Evolutionary conservation across 2,113 vertebrate genomes (phyloP).

Genomic region (Entomyzon cyanotis): DNA sequence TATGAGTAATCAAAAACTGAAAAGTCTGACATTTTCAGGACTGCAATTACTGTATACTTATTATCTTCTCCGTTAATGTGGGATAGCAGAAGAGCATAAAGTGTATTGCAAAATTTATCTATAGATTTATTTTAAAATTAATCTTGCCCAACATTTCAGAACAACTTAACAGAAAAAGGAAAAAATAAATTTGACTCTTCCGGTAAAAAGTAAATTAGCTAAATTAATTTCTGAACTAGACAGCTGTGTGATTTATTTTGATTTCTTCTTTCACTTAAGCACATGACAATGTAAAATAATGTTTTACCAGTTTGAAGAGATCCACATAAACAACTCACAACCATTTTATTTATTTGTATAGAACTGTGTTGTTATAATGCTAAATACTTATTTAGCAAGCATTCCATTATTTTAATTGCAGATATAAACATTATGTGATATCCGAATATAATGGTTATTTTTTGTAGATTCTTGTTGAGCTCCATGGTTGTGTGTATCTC

Average conservation of each 20-base stretch:
- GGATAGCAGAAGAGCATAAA: not conserved
- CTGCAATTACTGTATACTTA: not conserved
- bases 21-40: not conserved
- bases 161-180: not conserved
- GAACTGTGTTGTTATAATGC: not conserved
- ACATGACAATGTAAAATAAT: not conserved
- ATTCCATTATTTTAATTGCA: not conserved
- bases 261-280: not conserved
- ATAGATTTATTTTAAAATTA: not conserved
- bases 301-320: not conserved
- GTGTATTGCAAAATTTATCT: not conserved
- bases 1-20: not conserved
- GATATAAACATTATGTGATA: not conserved
- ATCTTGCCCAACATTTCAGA: not conserved
- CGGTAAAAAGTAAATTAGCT: not conserved
- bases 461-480: not conserved
- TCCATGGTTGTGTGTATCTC: not conserved
- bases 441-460: not conserved
- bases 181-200: not conserved
- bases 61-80: not conserved
- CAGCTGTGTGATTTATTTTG: not conserved
- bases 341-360: not conserved
- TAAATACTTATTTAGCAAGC: not conserved
- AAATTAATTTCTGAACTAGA: not conserved
- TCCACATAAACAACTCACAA: not conserved